Conservation (phyloP, 2,113 vertebrate genomes). For the Anas platyrhynchos region DNA sequence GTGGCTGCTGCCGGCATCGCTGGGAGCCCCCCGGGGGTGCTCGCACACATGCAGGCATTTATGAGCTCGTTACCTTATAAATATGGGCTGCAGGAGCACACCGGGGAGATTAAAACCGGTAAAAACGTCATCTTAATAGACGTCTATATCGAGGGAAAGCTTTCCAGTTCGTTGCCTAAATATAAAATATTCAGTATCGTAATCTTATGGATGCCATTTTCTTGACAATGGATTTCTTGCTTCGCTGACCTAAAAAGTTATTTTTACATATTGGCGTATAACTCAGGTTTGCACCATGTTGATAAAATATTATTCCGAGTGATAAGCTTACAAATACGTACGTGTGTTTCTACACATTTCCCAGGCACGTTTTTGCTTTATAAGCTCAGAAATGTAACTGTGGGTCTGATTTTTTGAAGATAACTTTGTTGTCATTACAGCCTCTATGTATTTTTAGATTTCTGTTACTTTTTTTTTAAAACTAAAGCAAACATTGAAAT, state of each 20-base stretch:
- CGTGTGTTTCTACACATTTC: neutral
- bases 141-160: neutral
- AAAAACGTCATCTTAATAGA: neutral
- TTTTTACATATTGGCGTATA: constrained; percentile 14
- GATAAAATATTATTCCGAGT: neutral
- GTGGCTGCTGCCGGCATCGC: neutral
- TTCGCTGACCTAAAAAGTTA: constrained; percentile 66
- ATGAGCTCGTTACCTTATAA: neutral
- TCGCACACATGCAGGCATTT: neutral
- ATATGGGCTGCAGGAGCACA: neutral
- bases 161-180: constrained; percentile 19
- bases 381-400: neutral
- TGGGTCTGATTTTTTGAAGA: neutral
- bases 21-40: neutral
- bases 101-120: neutral
- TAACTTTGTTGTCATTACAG: neutral
- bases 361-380: neutral
- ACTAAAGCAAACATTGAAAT: neutral
- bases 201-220: constrained; percentile 31
- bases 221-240: constrained; percentile 63
- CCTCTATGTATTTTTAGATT: neutral
- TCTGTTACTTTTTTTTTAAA: neutral
- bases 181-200: neutral
- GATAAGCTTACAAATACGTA: neutral
- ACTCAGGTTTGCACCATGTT: neutral